Evolutionary conservation across 2,888 invertebrate genomes (phyloP).

Genomic region (Elmis aenea): DNA sequence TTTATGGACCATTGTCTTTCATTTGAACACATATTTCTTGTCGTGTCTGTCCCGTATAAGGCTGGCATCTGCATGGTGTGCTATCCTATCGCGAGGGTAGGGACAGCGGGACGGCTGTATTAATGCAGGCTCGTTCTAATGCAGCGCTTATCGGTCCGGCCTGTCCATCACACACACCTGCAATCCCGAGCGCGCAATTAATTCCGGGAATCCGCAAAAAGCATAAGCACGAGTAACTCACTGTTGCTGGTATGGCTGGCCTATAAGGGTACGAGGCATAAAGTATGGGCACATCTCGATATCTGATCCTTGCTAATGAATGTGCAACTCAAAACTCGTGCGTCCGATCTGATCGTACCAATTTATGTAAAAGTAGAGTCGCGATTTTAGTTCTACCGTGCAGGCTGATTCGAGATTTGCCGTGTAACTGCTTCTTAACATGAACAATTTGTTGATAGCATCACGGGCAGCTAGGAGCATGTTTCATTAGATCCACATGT

Average conservation of each 20-base stretch:
- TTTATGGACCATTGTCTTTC: slow-evolving; percentile 51
- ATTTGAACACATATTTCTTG: slow-evolving; percentile 47
- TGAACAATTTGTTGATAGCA: slow-evolving; percentile 40
- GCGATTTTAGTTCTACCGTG: slow-evolving; percentile 13
- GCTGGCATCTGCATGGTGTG: slow-evolving; percentile 33
- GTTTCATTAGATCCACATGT: slow-evolving; percentile 18
- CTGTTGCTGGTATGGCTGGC: slow-evolving; percentile 15
- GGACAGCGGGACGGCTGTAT: slow-evolving; percentile 21
- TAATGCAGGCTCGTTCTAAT: slow-evolving; percentile 21
- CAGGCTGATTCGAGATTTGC: slow-evolving; percentile 17
- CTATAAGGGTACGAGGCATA: no score
- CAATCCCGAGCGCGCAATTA: slow-evolving; percentile 22
- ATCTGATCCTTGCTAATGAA: slow-evolving; percentile 44
- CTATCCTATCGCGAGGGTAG: slow-evolving; percentile 43
- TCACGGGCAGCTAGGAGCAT: slow-evolving; percentile 22
- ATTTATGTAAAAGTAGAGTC: slow-evolving; percentile 21
- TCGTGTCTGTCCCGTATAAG: slow-evolving; percentile 32
- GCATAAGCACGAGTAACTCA: slow-evolving; percentile 21
- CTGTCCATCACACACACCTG: slow-evolving; percentile 23
- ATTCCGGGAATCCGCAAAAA: slow-evolving; percentile 27
- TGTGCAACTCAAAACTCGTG: slow-evolving; percentile 33
- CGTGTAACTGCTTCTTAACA: slow-evolving; percentile 33
- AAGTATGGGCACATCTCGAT: no score
- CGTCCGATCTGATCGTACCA: slow-evolving; percentile 24
- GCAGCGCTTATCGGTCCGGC: slow-evolving; percentile 19